Evolutionary conservation across 1,140 invertebrate genomes (phyloP).

Genomic region (Zaprionus kolodkinae): DNA sequence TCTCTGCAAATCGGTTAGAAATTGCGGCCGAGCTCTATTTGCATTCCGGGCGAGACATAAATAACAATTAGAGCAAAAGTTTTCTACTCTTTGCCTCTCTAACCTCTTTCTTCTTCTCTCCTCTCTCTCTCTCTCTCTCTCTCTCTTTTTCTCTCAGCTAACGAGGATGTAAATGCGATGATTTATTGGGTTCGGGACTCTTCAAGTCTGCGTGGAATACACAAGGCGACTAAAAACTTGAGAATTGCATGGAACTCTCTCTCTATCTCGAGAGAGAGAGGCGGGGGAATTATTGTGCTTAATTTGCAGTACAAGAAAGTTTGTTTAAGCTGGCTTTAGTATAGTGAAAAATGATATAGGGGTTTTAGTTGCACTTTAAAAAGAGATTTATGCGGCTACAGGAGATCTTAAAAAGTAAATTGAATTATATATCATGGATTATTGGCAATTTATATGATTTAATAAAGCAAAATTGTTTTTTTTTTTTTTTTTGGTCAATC

Average conservation of each 20-base stretch:
- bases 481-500: too few species aligned
- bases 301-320: not conserved
- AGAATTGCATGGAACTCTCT: constrained; percentile 5
- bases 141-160: constrained; percentile 26
- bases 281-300: not conserved
- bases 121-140: too few species aligned
- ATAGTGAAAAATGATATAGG: not conserved
- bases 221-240: constrained; percentile 8
- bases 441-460: too few species aligned
- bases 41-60: constrained; percentile 44
- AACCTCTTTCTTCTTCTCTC: not conserved
- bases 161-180: constrained; percentile 40
- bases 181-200: constrained; percentile 14
- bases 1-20: constrained; percentile 41
- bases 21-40: constrained; percentile 28
- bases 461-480: too few species aligned
- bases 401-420: too few species aligned
- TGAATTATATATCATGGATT: too few species aligned
- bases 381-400: not conserved
- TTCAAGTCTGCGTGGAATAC: constrained; percentile 9
- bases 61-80: constrained; percentile 62
- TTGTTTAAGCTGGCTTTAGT: not conserved
- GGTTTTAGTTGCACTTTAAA: not conserved
- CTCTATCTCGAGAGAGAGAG: too few species aligned
- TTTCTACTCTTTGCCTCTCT: constrained; percentile 24